Percentiles rank a stretch among this genome's conserved stretches.
These are phyloP conservation scores for Monochamus alternatus DNA, from an alignment of 2,888 invertebrate genomes.

Conservation along the genomic window DNA sequence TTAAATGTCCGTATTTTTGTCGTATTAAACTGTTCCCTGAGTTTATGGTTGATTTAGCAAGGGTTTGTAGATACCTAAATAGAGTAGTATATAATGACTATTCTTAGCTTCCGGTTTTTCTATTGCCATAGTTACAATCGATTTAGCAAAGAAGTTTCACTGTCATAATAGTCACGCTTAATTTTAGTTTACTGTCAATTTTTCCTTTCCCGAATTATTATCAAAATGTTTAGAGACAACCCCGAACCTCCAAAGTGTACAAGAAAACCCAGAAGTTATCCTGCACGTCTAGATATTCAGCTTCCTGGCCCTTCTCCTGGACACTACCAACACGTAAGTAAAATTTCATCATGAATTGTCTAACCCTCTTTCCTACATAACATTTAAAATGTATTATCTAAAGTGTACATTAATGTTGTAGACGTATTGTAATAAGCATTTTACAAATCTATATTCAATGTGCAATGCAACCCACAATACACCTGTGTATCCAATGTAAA, in stretches of 20 bases:
- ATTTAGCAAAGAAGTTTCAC: constrained; percentile 15
- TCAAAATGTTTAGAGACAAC: constrained; percentile 46
- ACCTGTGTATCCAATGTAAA: too few species aligned
- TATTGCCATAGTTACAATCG: constrained; percentile 32
- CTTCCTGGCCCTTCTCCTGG: constrained; percentile 44
- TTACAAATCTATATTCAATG: too few species aligned
- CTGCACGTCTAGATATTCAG: constrained; percentile 45
- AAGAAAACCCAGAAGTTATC: constrained; percentile 33
- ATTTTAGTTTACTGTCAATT: constrained; percentile 10
- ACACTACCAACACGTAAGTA: constrained; percentile 48
- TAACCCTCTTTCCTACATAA: too few species aligned
- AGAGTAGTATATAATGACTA: neutral
- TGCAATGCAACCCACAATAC: too few species aligned
- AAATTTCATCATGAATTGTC: too few species aligned
- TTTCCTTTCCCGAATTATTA: neutral
- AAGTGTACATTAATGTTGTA: neutral
- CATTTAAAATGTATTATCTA: too few species aligned
- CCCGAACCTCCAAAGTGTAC: constrained; percentile 38
- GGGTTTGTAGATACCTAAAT: neutral
- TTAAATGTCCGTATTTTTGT: too few species aligned
- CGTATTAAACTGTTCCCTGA: too few species aligned
- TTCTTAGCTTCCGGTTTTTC: constrained; percentile 9
- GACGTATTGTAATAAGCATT: too few species aligned
- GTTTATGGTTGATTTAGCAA: neutral
- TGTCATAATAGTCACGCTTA: constrained; percentile 7